Conservation (phyloP, 2,888 invertebrate species). For the Drosophila picticornis region DNA sequence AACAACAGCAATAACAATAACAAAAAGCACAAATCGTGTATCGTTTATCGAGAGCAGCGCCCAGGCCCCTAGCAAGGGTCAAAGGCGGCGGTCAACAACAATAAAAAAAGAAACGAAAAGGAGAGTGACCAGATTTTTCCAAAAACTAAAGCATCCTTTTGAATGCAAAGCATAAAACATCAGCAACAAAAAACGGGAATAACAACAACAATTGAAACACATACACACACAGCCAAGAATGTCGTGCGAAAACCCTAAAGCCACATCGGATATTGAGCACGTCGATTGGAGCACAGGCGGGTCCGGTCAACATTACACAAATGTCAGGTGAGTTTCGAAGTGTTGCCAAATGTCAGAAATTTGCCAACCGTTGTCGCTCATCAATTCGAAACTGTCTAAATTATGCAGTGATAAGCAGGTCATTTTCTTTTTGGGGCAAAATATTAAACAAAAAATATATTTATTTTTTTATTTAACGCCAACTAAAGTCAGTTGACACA, state of each 20-base stretch:
- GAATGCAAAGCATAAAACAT: constrained; percentile 44
- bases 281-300: constrained; percentile 87
- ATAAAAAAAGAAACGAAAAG: constrained; percentile 21
- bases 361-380: constrained; percentile 16
- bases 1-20: constrained; percentile 38
- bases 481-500: not conserved
- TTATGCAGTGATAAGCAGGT: constrained; percentile 28
- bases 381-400: constrained; percentile 30
- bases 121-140: constrained; percentile 52
- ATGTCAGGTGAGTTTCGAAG: constrained; percentile 82
- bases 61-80: constrained; percentile 26
- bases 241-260: constrained; percentile 89
- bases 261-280: constrained; percentile 89
- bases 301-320: constrained; percentile 84
- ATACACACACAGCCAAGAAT: constrained; percentile 79
- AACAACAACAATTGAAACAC: constrained; percentile 18
- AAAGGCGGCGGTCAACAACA: constrained; percentile 11
- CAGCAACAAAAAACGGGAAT: not conserved
- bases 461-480: not conserved
- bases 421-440: not conserved
- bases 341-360: constrained; percentile 31
- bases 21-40: constrained; percentile 41
- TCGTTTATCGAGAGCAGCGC: constrained; percentile 18
- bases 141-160: constrained; percentile 42
- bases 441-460: not conserved